Evolutionary conservation across 2,113 vertebrate genomes (phyloP).

Genomic region (Coracopsis vasa): DNA sequence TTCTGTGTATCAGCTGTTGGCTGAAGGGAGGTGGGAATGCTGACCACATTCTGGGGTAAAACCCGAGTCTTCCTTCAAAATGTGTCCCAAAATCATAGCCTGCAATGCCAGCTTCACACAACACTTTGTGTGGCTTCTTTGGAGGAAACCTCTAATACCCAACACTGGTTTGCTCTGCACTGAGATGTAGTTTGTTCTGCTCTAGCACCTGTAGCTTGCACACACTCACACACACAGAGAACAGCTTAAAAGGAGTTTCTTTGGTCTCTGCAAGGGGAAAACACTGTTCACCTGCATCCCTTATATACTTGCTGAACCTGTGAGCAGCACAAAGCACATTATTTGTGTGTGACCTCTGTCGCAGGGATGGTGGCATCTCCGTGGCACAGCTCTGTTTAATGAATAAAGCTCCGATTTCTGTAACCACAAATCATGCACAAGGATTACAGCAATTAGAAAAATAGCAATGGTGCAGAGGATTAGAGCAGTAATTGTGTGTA

Average conservation of each 20-base stretch:
- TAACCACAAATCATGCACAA: fast-evolving
- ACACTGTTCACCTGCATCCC: background rate
- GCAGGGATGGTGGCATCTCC: background rate
- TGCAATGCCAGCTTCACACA: background rate
- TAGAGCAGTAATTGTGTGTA: background rate
- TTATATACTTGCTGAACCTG: background rate
- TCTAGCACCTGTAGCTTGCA: background rate
- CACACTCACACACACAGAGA: background rate
- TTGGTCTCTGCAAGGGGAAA: background rate
- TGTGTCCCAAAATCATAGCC: background rate
- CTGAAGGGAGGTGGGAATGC: background rate
- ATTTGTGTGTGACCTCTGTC: background rate
- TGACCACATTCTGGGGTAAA: background rate
- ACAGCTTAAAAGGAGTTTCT: background rate
- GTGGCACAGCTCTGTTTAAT: background rate
- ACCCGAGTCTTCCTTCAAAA: background rate
- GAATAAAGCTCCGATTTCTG: background rate
- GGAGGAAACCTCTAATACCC: background rate
- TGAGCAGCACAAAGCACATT: background rate
- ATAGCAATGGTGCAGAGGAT: background rate
- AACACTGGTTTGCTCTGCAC: background rate
- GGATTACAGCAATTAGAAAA: background rate
- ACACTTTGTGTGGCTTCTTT: background rate
- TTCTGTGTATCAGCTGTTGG: background rate
- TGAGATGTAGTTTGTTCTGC: background rate